A percentile compares a stretch with the other conserved stretches of the same genome.
These are phyloP conservation scores for Canis aureus DNA, from an alignment of 2,113 vertebrate genomes.

Conservation along the genomic window DNA sequence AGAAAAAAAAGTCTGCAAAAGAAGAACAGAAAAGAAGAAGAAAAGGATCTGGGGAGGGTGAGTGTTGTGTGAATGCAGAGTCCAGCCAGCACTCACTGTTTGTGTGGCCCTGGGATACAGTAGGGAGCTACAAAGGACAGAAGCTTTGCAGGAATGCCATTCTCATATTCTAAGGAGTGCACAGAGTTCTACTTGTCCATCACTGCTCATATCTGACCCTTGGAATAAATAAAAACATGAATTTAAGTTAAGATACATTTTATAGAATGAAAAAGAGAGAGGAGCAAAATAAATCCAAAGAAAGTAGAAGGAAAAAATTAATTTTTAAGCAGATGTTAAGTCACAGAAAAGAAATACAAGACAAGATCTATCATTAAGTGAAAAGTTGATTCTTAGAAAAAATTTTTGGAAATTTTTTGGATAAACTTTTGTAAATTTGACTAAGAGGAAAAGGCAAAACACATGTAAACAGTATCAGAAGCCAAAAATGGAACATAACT, in stretches of 20 bases:
- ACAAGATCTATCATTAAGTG: not conserved
- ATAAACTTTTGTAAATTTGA: not conserved
- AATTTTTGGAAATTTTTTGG: not conserved
- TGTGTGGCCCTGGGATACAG: too few relatives aligned
- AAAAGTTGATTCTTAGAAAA: not conserved
- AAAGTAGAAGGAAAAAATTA: not conserved
- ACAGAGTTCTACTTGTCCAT: not conserved
- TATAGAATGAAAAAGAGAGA: not conserved
- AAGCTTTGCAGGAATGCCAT: not conserved
- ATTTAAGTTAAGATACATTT: not conserved
- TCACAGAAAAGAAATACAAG: not conserved
- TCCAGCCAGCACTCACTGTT: not conserved
- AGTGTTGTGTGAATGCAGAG: not conserved
- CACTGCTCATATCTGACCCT: not conserved
- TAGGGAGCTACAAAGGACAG: not conserved
- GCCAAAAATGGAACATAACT: not conserved
- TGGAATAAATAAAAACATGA: not conserved
- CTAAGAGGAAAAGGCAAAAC: not conserved
- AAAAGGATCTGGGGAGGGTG: slow-evolving; percentile 90
- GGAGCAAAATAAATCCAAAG: not conserved
- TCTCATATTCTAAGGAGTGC: not conserved
- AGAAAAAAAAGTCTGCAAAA: slow-evolving; percentile 92
- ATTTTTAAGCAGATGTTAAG: not conserved
- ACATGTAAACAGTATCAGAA: not conserved
- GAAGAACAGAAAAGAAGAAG: slow-evolving; percentile 87